Base-by-base conservation (phyloP, 2,888 invertebrate genomes). In the Liodrosophila aerea region DNA sequence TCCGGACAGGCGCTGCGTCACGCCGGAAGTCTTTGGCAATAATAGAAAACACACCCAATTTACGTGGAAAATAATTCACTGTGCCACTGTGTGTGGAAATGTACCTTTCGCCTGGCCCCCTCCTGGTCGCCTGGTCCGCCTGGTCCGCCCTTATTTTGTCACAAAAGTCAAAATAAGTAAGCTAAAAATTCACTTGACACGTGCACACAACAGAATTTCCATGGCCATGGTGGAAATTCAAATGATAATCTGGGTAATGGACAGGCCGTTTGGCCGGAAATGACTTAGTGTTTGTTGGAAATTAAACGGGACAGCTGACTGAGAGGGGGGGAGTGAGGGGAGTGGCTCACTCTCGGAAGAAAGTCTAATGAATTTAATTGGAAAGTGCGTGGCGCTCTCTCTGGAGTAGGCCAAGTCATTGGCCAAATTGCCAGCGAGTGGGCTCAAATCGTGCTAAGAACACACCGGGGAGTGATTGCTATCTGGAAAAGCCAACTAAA, bases 11-110 rank as follows among this genome's bases (percentile, higher is more conserved):
- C 37, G 72, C 72, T 70, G 73, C 60, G 72, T 82, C 76, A 84
- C 53, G 77, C 82, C 77, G 82, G 77, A 77, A 84, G 82, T 81
- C 77, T 64, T 74, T 71, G 82, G 85, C 85, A 84, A 77, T 84
- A 77, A 77, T 84, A 77, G 82, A 81, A 77, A 78, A 72, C 85
- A 84, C 85, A 81, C 78, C 85, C 75, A 78, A 78, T 84, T 84
- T 78, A 63, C 62, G 59, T 72, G 57, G 58, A 54, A 67, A 78
- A 84, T 74, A 78, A 81, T 84, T 78, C 72, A 77, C 68, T 77
- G 77, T 58, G 59, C 64, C 36, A 52, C 77, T 67, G 58, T 45
- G 41, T 78, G 50, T 46, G 52, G 52, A 56, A 56, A 54, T 68
- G 60, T 60, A 80, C 81, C 81, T 76, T 73, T 76, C 53, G 56